phyloP scores from a whole-genome alignment of 2,113 vertebrate species.

The Hypanus sabinus region DNA sequence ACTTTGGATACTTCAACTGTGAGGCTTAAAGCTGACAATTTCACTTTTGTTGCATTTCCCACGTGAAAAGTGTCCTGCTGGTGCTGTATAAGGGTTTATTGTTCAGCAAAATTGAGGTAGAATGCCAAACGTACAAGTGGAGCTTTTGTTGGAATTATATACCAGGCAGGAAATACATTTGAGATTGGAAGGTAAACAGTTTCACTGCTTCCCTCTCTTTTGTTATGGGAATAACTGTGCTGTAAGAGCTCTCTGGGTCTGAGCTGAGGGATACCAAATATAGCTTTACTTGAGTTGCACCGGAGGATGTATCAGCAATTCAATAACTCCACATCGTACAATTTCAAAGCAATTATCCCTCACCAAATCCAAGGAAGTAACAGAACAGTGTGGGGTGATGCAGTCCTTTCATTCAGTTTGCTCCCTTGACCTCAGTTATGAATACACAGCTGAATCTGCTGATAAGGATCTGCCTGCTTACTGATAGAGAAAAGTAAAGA shows the following conservation, averaged over 20 bases:
- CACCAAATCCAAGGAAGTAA: conserved; percentile 26
- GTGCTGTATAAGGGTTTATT: neutral
- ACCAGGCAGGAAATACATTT: neutral
- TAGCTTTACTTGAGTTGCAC: neutral
- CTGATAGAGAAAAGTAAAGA: conserved; percentile 45
- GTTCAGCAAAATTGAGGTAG: neutral
- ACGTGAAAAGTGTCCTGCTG: too few relatives aligned
- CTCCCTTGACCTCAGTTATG: conserved; percentile 46
- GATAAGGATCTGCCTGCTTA: conserved; percentile 57
- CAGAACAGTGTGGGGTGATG: conserved; percentile 20
- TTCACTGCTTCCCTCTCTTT: neutral
- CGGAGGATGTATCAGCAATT: neutral
- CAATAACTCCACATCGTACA: neutral
- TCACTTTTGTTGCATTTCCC: neutral
- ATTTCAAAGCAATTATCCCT: conserved; percentile 32
- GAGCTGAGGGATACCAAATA: neutral
- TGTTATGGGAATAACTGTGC: neutral
- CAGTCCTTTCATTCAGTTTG: conserved; percentile 19
- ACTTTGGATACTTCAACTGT: neutral
- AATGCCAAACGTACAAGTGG: conserved; percentile 8
- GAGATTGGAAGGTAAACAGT: neutral
- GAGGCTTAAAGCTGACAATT: neutral
- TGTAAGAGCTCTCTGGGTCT: neutral
- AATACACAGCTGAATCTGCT: conserved; percentile 46
- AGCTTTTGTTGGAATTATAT: neutral